Percentiles rank a stretch among this genome's conserved stretches.
These are phyloP conservation scores for Polymixis lichenea DNA, from an alignment of 2,888 invertebrate species.

Conservation along the genomic window DNA sequence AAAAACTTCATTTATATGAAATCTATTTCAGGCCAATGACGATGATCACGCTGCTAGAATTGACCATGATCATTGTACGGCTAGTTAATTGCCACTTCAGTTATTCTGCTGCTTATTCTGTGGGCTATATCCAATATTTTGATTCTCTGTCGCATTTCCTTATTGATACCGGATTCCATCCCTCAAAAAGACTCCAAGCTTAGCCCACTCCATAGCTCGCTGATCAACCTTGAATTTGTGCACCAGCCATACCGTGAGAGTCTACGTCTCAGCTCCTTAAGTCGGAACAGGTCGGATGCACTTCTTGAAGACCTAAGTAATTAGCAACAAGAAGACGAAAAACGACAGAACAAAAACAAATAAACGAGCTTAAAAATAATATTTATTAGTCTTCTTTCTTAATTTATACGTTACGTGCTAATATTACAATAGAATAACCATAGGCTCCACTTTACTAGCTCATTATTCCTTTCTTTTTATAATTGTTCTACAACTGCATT, in stretches of 20 bases:
- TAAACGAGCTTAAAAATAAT: neutral
- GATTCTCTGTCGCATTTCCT: neutral
- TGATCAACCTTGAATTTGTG: neutral
- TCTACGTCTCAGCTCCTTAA: neutral
- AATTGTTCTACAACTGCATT: neutral
- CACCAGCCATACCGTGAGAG: neutral
- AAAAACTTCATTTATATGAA: neutral
- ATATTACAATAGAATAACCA: neutral
- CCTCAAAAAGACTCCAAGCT: neutral
- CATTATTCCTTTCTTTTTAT: neutral
- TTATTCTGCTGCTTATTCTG: neutral
- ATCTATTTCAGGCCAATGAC: neutral
- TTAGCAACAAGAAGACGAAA: neutral
- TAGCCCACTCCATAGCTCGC: neutral
- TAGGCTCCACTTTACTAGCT: neutral
- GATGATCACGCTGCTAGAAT: neutral
- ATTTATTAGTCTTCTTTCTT: slow-evolving; percentile 5
- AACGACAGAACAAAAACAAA: neutral
- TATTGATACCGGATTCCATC: neutral
- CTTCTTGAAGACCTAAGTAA: neutral
- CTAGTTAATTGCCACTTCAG: neutral
- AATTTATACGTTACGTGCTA: too few relatives aligned
- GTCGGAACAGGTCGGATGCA: neutral
- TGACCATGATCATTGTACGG: neutral
- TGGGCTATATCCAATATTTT: neutral